Base-by-base conservation (phyloP, 2,888 invertebrate species). In the Halictus quadricinctus region DNA sequence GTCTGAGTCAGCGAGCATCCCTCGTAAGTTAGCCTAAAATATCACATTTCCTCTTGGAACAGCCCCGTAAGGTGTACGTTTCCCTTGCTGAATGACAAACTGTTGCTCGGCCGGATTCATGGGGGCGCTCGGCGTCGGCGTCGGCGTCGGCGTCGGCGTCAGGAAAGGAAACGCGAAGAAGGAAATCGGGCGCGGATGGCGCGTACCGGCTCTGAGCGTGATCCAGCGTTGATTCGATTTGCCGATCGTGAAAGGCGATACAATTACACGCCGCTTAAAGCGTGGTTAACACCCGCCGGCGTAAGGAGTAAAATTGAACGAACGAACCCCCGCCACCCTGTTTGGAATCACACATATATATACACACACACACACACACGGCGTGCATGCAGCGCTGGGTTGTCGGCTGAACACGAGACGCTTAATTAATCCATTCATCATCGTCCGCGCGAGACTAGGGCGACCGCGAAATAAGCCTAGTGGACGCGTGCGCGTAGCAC, bases 381-480 rank as follows among this genome's bases (percentile, higher is more conserved):
- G 54, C 10, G 21, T 3, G 10, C 7, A 8, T n/a, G 66, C n/a
- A 12, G 64, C 80, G 74, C 46, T 60, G 54, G 54, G 72, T 82
- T 80, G 80, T 79, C 83, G 79, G 48, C 69, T 74, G 81, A 81
- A 79, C 77, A 85, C 66, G 88, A 88, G 86, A 90, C 85, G 90
- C 84, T 90, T 89, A 90, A 90, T 90, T 90, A 90, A 89, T 81
- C 83, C 84, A 89, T 89, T 89, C 90, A 88, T 90, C 90, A 84
- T 87, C 86, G 86, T 79, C 81, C 87, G 66, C 74, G 41, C 73
- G 76, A 81, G 73, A 82, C 69, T 80, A 79, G 83, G 83, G 69
- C 78, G 78, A 79, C 84, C 85, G 72, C 88, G 88, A 78, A 90
- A 90, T 89, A 89, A 89, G 87, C 86, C 88, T 90, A 80, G 74